Conservation (phyloP, 2,113 vertebrate species). For the Centropus bengalensis region DNA sequence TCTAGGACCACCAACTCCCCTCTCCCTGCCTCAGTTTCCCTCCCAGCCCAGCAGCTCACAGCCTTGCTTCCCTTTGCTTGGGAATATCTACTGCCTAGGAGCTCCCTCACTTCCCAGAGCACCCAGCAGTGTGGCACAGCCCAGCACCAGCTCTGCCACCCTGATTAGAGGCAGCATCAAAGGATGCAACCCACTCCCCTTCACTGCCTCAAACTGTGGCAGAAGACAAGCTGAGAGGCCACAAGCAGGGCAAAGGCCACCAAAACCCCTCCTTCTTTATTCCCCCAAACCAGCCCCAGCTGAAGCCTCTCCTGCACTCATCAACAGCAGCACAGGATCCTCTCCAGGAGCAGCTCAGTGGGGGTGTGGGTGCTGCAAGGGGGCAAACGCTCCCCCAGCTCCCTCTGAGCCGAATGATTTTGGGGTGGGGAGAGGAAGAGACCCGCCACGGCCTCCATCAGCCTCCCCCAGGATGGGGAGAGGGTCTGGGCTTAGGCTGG, state of each 20-base stretch:
- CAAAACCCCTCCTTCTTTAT: neutral
- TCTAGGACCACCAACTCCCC: neutral
- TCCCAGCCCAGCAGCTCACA: neutral
- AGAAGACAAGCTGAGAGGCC: fast-evolving
- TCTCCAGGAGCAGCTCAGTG: neutral
- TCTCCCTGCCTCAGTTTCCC: neutral
- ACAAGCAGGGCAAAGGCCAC: fast-evolving
- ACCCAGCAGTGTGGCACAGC: fast-evolving
- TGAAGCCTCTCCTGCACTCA: neutral
- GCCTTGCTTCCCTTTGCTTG: neutral
- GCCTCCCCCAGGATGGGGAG: fast-evolving
- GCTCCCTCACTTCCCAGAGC: fast-evolving
- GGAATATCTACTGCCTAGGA: fast-evolving
- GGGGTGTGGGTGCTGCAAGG: neutral
- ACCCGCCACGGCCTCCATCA: fast-evolving
- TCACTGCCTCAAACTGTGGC: fast-evolving
- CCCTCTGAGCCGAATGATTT: neutral
- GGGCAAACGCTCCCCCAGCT: neutral
- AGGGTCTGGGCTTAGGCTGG: fast-evolving
- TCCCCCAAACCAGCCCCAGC: neutral
- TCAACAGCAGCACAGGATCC: neutral
- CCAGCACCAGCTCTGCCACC: neutral
- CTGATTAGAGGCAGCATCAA: neutral
- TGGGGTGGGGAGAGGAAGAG: too few relatives aligned
- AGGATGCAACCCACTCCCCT: too few relatives aligned